phyloP scores from a whole-genome alignment of 2,797 vertebrate genomes.

The Sebastes aleutianus region DNA sequence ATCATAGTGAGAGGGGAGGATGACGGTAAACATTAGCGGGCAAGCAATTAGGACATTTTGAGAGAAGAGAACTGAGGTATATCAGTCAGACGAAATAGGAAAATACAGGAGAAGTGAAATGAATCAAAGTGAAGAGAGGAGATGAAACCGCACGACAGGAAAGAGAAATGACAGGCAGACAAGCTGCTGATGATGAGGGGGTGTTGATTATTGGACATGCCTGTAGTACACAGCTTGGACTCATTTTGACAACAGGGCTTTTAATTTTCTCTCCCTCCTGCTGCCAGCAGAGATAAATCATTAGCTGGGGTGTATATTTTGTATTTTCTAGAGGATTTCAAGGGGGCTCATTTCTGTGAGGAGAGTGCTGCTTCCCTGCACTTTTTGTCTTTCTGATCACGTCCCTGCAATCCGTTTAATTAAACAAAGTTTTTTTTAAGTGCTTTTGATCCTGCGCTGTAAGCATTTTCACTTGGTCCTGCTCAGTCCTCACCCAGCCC shows the following conservation, averaged over 20 bases:
- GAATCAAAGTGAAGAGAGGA: background rate
- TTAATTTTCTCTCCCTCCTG: slow-evolving; percentile 20
- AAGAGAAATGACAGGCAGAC: slow-evolving; percentile 13
- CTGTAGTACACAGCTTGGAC: slow-evolving; percentile 32
- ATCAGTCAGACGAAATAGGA: background rate
- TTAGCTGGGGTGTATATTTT: slow-evolving; percentile 15
- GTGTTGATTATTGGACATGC: slow-evolving; percentile 44
- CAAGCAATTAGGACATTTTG: slow-evolving; percentile 6
- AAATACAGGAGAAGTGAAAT: slow-evolving; percentile 1
- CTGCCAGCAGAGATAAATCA: slow-evolving; percentile 42
- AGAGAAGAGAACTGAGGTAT: background rate
- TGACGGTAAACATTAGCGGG: background rate
- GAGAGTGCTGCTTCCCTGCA: background rate
- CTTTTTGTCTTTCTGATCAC: slow-evolving; percentile 39
- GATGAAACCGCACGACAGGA: slow-evolving; percentile 22
- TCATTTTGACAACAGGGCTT: slow-evolving; percentile 38
- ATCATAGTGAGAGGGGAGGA: background rate
- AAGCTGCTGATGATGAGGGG: slow-evolving; percentile 17
- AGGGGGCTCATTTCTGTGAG: slow-evolving; percentile 13
- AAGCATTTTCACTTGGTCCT: slow-evolving; percentile 31
- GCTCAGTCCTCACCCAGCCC: background rate
- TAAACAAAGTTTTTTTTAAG: slow-evolving; percentile 35
- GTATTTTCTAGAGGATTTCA: slow-evolving; percentile 31
- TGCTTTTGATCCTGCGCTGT: slow-evolving; percentile 47
- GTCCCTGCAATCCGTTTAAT: slow-evolving; percentile 46